phyloP scores from a whole-genome alignment of 2,888 invertebrate species.

The Polyploca ridens region DNA sequence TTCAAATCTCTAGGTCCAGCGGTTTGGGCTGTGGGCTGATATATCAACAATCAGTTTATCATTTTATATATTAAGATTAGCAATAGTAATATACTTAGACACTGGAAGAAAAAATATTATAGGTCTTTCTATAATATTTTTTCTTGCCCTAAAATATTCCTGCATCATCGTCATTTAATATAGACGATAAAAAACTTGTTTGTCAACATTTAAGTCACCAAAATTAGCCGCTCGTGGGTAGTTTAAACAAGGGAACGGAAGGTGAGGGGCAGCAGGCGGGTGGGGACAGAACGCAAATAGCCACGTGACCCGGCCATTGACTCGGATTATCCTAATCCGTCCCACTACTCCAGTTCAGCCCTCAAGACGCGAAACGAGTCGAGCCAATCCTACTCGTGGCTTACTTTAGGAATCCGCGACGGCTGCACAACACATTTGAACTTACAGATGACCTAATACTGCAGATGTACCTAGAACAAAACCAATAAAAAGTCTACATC shows the following conservation, averaged over 20 bases:
- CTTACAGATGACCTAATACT: constrained; percentile 66
- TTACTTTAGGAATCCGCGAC: constrained; percentile 29
- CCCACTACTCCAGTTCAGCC: constrained; percentile 81
- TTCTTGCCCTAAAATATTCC: too few species aligned
- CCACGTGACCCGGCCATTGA: constrained; percentile 83
- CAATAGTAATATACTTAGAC: too few species aligned
- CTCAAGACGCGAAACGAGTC: constrained; percentile 51
- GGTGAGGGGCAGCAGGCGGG: constrained; percentile 56
- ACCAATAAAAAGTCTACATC: too few species aligned
- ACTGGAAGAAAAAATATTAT: too few species aligned
- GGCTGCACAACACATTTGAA: constrained; percentile 48
- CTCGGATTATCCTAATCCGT: constrained; percentile 83
- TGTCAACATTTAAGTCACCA: constrained; percentile 69
- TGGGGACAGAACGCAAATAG: constrained; percentile 77
- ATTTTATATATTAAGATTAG: too few species aligned
- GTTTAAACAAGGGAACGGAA: constrained; percentile 69
- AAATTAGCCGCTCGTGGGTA: constrained; percentile 73
- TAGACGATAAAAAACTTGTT: constrained; percentile 46
- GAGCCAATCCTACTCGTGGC: constrained; percentile 41
- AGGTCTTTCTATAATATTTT: too few species aligned
- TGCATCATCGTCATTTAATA: neutral
- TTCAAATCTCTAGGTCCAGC: too few species aligned
- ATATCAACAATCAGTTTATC: too few species aligned
- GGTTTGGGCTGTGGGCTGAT: too few species aligned
- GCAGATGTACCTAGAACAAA: constrained; percentile 43